Percentiles rank a stretch among this genome's conserved stretches.
Evolutionary conservation across 2,797 vertebrate species (phyloP).

Genomic region (Pseudocheirus occidentalis): DNA sequence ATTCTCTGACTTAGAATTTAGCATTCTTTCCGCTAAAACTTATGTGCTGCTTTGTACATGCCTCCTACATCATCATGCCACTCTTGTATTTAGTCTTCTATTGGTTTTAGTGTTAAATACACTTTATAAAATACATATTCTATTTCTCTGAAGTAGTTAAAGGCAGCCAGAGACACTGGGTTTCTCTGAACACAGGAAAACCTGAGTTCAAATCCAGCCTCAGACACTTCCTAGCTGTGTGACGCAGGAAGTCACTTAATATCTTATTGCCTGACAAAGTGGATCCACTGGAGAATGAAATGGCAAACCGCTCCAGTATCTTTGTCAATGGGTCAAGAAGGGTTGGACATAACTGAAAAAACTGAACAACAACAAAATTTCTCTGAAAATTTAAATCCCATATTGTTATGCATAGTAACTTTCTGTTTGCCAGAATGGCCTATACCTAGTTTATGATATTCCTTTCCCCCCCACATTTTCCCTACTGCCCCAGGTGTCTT

Average conservation of each 20-base stretch:
- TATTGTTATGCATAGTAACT: slow-evolving; percentile 40
- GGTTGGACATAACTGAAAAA: not conserved
- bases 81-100: not conserved
- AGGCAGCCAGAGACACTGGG: not conserved
- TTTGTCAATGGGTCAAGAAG: not conserved
- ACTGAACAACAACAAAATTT: not conserved
- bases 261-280: not conserved
- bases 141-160: not conserved
- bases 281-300: not conserved
- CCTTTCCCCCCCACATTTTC: not conserved
- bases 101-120: slow-evolving; percentile 13
- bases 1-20: not conserved
- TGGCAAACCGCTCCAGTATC: not conserved
- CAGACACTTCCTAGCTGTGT: not conserved
- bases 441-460: slow-evolving; percentile 11
- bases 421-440: slow-evolving; percentile 32
- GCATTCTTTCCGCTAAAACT: not conserved
- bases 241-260: not conserved
- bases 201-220: not conserved
- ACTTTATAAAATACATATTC: slow-evolving; percentile 3
- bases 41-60: not conserved
- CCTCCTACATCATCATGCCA: slow-evolving; percentile 20
- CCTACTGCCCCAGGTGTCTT: not conserved
- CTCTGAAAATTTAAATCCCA: not conserved
- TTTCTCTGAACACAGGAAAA: not conserved